phyloP scores from a whole-genome alignment of 2,888 invertebrate species.

The Timema podura region DNA sequence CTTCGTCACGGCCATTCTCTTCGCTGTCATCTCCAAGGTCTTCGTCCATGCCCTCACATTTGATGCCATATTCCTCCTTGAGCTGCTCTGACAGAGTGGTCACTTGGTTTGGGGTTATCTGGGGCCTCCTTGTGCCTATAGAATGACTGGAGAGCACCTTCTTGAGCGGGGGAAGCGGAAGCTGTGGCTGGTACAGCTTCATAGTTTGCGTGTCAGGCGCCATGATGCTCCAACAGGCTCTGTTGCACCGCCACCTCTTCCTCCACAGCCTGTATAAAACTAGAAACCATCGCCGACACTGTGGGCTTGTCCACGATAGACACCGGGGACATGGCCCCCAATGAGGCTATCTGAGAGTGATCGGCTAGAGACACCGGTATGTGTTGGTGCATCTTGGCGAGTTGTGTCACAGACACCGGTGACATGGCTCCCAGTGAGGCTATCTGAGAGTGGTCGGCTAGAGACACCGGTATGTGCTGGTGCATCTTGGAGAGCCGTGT shows the following conservation, averaged over 20 bases:
- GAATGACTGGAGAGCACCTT: conserved; percentile 34
- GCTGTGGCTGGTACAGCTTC: conserved; percentile 29
- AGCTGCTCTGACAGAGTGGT: conserved; percentile 17
- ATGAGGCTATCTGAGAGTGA: conserved; percentile 27
- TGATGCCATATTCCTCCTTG: conserved; percentile 39
- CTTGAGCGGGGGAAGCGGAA: conserved; percentile 37
- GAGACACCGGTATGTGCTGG: conserved; percentile 22
- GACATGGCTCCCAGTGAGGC: conserved; percentile 27
- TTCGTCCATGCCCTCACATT: conserved; percentile 41
- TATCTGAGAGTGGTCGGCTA: conserved; percentile 29
- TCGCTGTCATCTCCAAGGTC: conserved; percentile 33
- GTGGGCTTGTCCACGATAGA: conserved; percentile 34
- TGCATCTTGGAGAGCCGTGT: not conserved
- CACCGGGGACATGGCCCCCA: conserved; percentile 30
- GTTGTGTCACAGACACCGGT: conserved; percentile 29
- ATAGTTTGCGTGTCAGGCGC: conserved; percentile 26
- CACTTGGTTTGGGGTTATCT: conserved; percentile 11
- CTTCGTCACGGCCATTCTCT: conserved; percentile 27
- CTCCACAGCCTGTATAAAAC: conserved; percentile 39
- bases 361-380: conserved; percentile 26
- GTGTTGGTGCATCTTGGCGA: conserved; percentile 16
- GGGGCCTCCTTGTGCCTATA: conserved; percentile 24
- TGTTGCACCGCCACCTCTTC: conserved; percentile 32
- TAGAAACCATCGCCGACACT: conserved; percentile 37
- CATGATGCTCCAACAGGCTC: conserved; percentile 20